These are phyloP conservation scores for Labeo calbasu DNA, from an alignment of 2,797 vertebrate genomes.

Conservation along the genomic window DNA sequence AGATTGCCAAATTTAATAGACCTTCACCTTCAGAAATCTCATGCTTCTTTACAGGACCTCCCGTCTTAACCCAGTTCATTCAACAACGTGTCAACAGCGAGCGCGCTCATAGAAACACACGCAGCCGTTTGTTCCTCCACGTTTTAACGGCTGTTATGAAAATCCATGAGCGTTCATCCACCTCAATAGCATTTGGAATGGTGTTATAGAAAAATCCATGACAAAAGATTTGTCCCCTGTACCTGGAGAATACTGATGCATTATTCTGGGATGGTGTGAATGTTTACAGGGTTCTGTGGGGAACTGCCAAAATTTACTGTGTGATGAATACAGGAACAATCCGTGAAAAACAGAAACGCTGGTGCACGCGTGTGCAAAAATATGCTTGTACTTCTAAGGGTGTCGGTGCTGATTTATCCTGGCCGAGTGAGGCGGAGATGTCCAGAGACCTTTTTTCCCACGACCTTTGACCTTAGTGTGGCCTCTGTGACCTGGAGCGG, in stretches of 20 bases:
- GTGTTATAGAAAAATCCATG: conserved; percentile 55
- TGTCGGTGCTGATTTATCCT: background rate
- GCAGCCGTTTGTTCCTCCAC: conserved; percentile 42
- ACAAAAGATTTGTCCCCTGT: conserved; percentile 49
- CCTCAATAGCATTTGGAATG: conserved; percentile 52
- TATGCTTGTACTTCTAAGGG: background rate
- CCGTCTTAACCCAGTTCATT: conserved; percentile 51
- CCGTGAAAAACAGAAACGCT: background rate
- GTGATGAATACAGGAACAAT: conserved; percentile 22
- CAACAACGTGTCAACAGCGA: conserved; percentile 45
- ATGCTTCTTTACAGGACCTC: conserved; percentile 11
- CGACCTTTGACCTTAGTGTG: conserved; percentile 64
- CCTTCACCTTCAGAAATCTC: conserved; percentile 33
- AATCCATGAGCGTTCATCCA: conserved; percentile 55
- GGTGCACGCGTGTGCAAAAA: background rate
- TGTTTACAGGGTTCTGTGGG: conserved; percentile 26
- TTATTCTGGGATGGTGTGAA: conserved; percentile 43
- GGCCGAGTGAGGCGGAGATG: background rate
- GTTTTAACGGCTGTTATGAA: conserved; percentile 54
- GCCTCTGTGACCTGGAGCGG: conserved; percentile 54
- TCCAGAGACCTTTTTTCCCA: conserved; percentile 66
- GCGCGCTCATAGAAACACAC: conserved; percentile 42
- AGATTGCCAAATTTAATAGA: conserved; percentile 17
- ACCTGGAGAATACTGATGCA: conserved; percentile 53
- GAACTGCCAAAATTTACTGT: conserved; percentile 29